Evolutionary conservation across 2,113 vertebrate species (phyloP), one percentile per base, ranked within the genome.

Genomic region (Leptocoma aspasia): DNA sequence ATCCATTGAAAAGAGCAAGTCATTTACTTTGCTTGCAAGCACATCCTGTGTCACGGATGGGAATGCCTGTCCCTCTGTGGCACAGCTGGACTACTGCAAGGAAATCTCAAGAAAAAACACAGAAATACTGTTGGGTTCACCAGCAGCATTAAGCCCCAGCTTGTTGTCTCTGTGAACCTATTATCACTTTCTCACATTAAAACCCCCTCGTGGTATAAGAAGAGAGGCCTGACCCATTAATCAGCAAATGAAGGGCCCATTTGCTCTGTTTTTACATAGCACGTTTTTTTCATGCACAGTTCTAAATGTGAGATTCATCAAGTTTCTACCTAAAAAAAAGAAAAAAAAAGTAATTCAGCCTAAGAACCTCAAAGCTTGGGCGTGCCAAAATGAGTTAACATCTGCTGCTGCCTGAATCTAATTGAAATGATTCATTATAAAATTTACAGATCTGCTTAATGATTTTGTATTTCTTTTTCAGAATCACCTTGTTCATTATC

Each of bases 391-490:
- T 93, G 89, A 96, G 92, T 94, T 96, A 97, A 94, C 97, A 96
- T 97, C 97, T 97, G 97, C 96, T 93, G 88, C 96, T 96, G 94
- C 97, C 95, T 96, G 96, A 96, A 97, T 97, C 96, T 97, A 97
- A 98, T 96, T 97, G 97, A 97, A 98, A 97, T 97, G 96, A 98
- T 98, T 98, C 96, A 97, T 97, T 98, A 97, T 95, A 96, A 97
- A 94, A 96, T 97, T 96, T 97, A 96, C 96, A 97, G 96, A 97
- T 97, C 97, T 95, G 93, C 95, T 97, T 97, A 98, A 97, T 96
- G 97, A 95, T 97, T 98, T 97, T 97, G 90, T 96, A 95, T 96
- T 98, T 97, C 94, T 97, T 96, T 96, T 86, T 96, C 92, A 95
- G 95, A 97, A 96, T 92, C 96, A 97, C 97, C 95, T 97, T 97